These are phyloP conservation scores for Notolepis coatsorum DNA, from an alignment of 2,797 vertebrate species.

Conservation along the genomic window DNA sequence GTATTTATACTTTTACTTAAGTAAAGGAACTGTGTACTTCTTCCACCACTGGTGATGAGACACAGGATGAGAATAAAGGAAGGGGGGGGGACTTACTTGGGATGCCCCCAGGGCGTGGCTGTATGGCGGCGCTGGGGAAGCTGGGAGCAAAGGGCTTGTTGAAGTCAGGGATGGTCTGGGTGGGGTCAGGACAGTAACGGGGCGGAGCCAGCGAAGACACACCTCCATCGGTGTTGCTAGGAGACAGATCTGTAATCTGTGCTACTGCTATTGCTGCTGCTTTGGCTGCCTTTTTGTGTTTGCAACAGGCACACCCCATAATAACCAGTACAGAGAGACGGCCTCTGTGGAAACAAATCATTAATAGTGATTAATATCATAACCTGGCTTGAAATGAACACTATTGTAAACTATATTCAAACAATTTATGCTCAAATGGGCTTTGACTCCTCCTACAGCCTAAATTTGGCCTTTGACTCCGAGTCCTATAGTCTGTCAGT, in stretches of 20 bases:
- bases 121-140: constrained; percentile 60
- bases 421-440: too few species aligned
- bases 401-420: too few species aligned
- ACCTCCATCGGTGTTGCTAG: constrained; percentile 60
- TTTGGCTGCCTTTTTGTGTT: constrained; percentile 84
- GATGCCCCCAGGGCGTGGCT: constrained; percentile 59
- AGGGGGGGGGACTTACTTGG: constrained; percentile 69
- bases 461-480: too few species aligned
- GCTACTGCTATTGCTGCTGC: constrained; percentile 35
- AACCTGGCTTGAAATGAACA: too few species aligned
- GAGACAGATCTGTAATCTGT: constrained; percentile 51
- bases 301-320: constrained; percentile 97
- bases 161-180: constrained; percentile 80
- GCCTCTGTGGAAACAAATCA: constrained; percentile 54
- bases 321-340: constrained; percentile 74
- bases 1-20: too few species aligned
- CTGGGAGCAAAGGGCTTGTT: constrained; percentile 80
- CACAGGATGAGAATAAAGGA: too few species aligned
- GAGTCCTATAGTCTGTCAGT: too few species aligned
- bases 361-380: too few species aligned
- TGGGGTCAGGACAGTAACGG: constrained; percentile 81
- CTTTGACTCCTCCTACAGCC: too few species aligned
- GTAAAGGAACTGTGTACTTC: too few species aligned
- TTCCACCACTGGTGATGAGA: too few species aligned
- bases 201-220: constrained; percentile 55